A percentile compares a stretch with the other conserved stretches of the same genome.
phyloP scores from a whole-genome alignment of 2,888 invertebrate species.

The Poecilus cupreus region DNA sequence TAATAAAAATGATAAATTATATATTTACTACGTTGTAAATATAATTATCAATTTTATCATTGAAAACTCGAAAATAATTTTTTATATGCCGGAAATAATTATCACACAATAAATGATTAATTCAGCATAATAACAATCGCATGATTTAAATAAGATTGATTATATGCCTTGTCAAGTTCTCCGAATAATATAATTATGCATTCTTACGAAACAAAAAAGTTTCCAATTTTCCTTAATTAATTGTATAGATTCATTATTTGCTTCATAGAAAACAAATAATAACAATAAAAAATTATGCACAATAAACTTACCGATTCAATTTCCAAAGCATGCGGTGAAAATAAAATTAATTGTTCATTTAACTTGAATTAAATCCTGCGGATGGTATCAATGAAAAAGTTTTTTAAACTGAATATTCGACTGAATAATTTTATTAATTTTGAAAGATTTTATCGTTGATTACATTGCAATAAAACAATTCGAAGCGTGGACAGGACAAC shows the following conservation, averaged over 20 bases:
- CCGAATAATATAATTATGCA: too few relatives aligned
- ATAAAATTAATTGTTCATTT: constrained; percentile 10
- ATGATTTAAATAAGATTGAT: too few relatives aligned
- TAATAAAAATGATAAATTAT: background rate
- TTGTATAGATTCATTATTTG: background rate
- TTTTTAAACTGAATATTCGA: constrained; percentile 5
- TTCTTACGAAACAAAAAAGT: background rate
- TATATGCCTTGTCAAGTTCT: too few relatives aligned
- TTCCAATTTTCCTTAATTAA: constrained; percentile 12
- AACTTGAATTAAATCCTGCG: background rate
- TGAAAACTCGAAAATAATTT: background rate
- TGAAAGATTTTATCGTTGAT: background rate
- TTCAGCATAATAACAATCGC: too few relatives aligned
- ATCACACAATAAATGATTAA: too few relatives aligned
- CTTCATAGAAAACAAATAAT: background rate
- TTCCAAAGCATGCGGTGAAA: background rate
- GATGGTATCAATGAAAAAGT: constrained; percentile 5
- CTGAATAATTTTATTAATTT: background rate
- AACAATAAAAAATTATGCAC: background rate
- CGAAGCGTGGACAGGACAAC: too few relatives aligned
- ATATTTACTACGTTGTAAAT: constrained; percentile 4
- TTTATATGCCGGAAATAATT: background rate
- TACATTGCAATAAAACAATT: background rate
- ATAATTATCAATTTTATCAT: background rate
- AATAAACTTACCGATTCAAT: background rate